Base-by-base conservation (phyloP, 1,140 invertebrate genomes). In the Zaprionus ornatus region DNA sequence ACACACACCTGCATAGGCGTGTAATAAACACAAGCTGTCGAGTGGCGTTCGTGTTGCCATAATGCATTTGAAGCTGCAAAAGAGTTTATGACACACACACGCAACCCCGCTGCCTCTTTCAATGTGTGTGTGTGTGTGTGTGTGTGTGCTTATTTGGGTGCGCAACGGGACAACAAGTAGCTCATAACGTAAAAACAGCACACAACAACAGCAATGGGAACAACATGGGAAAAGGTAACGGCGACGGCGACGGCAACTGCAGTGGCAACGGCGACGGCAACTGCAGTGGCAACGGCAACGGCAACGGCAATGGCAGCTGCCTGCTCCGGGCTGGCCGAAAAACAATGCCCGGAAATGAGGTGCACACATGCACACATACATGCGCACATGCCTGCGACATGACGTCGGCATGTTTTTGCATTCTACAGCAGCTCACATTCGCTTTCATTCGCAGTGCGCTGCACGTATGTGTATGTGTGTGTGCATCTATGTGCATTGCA, bases 301-400 rank as follows among this genome's bases (percentile, higher is more conserved):
- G 23, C 32, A 35, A 0, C 32, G 10, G 32, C 32, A 35, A 37
- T 15, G 35, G 12, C 35, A 45, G 74, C 55, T 52, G 32, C 40
- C 40, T 45, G 40, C 40, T 45, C 64, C 50, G 45, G 21, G 37
- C 59, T 52, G 54, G 50, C 50, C 62, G 64, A 59, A 90, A 88
- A 88, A 88, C 85, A 88, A 88, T 88, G 81, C 54, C 81, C 79
- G 85, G 85, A 88, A 88, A 88, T 88, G 85, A 90, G 85, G 71
- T 82, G 79, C 73, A 85, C 67, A 76, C 82, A 90, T 74, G 79
- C 84, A 71, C 19, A 19, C 40, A 66, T 37, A 69, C 27, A 45
- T 35, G 25, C 42, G n/a, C 27, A 21, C 67, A 70, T 48, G 37
- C 15, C 17, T 21, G 29, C 37, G 37, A 64, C 62, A 77, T 65